Evolutionary conservation across 92 coral and sea anemone species (phyloP), one percentile per base, ranked within the genome.

Genomic region (Epizoanthus ramosus): DNA sequence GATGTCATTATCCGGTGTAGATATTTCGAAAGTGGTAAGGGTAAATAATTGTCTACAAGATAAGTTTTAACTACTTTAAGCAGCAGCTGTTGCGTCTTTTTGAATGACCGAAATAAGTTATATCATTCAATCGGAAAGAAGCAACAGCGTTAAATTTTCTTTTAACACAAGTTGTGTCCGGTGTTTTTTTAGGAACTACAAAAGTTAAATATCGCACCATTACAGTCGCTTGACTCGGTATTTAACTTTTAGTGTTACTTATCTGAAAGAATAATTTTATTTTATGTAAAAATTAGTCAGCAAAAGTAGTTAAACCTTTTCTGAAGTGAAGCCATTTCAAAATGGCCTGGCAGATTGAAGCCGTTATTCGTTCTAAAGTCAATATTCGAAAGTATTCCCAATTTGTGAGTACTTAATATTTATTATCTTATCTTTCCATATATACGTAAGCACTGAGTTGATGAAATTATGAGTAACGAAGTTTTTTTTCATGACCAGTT

Each of bases 261-360:
- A 50, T 1, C 16, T 50, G 14, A 2, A 50, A 50, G 14, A 43
- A 43, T 6, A 6, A 9, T 43, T 43, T 43, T 43, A 43, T 43
- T 43, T 9, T 43, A 43, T 43, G 10, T 4, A 43, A 43, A 43
- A 10, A 6, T 39, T 28, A 67, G 41, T 24, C 39, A 59, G 45
- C 25, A 24, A 61, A 77, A 43, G 82, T 77, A 77, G 82, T 77
- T 77, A 77, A 43, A 14, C 25, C 45, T 41, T 41, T 58, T 77
- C 82, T 37, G 24, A 61, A 61, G 52, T 39, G 58, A 60, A 19
- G 72, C 72, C 72, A 67, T 60, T 77, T 77, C 82, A 71, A 64
- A 81, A 67, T 71, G 90, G 97, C 92, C 92, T 90, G 97, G 97
- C 97, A 58, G 82, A 73, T 69, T 77, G 85, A 89, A 93, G 84